phyloP scores from a whole-genome alignment of 1,140 invertebrate genomes.

The Hestina assimilis region DNA sequence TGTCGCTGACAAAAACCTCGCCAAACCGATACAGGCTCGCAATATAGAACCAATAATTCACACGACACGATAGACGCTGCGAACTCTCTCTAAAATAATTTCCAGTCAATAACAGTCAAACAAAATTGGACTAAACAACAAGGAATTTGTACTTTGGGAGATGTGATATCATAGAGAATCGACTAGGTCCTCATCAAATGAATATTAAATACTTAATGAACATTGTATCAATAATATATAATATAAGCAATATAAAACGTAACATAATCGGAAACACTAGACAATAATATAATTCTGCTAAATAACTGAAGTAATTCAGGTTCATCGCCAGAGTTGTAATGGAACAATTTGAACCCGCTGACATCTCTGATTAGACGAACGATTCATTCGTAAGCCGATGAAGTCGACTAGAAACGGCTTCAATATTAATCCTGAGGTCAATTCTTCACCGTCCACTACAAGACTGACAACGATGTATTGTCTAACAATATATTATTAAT shows the following conservation, averaged over 20 bases:
- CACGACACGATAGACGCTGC: conserved; percentile 30
- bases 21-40: conserved; percentile 27
- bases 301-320: conserved; percentile 76
- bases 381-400: conserved; percentile 46
- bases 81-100: conserved; percentile 71
- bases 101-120: conserved; percentile 77
- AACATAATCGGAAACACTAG: conserved; percentile 77
- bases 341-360: conserved; percentile 36
- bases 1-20: conserved; percentile 29
- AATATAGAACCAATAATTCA: conserved; percentile 29
- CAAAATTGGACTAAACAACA: conserved; percentile 80
- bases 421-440: conserved; percentile 26
- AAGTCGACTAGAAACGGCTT: conserved; percentile 65
- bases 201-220: conserved; percentile 77
- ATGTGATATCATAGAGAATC: conserved; percentile 79
- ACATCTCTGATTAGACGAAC: conserved; percentile 34
- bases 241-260: conserved; percentile 78
- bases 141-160: conserved; percentile 80
- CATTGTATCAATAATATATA: conserved; percentile 77
- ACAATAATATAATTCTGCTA: conserved; percentile 78
- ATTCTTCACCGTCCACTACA: conserved; percentile 48
- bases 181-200: conserved; percentile 79
- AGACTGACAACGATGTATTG: conserved; percentile 64
- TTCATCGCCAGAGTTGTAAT: conserved; percentile 52
- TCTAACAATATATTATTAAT: conserved; percentile 74